Percentiles rank a stretch among this genome's conserved stretches.
These are phyloP conservation scores for Neuroterus valhalla DNA, from an alignment of 1,140 invertebrate species.

Conservation along the genomic window DNA sequence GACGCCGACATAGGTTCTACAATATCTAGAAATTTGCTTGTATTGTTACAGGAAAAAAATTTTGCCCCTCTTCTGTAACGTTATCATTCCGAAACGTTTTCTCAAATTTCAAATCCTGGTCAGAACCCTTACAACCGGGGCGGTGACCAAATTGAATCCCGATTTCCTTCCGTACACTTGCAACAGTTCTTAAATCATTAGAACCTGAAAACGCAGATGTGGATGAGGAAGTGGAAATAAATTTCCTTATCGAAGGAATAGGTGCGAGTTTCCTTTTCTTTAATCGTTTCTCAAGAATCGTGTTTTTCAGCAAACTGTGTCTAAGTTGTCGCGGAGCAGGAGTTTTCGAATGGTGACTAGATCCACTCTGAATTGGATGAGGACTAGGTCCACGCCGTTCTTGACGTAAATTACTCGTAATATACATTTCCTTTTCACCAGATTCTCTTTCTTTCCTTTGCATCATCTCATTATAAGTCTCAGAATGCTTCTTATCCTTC, in stretches of 20 bases:
- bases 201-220: neutral
- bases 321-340: neutral
- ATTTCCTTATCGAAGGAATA: conserved; percentile 31
- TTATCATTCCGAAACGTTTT: neutral
- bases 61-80: neutral
- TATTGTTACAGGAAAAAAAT: neutral
- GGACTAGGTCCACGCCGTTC: neutral
- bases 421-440: neutral
- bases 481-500: conserved; percentile 70
- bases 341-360: neutral
- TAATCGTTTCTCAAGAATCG: conserved; percentile 45
- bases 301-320: neutral
- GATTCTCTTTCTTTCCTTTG: conserved; percentile 14
- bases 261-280: conserved; percentile 50
- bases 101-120: conserved; percentile 6
- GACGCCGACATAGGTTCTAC: neutral
- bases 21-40: neutral
- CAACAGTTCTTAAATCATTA: neutral
- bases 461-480: conserved; percentile 67
- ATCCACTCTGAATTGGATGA: neutral
- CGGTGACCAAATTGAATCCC: conserved; percentile 4
- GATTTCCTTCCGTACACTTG: conserved; percentile 7
- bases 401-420: too few species aligned
- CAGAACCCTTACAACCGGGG: neutral
- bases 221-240: neutral